These are phyloP conservation scores for Zosterops pallidus DNA, from an alignment of 2,113 vertebrate species.

Conservation along the genomic window DNA sequence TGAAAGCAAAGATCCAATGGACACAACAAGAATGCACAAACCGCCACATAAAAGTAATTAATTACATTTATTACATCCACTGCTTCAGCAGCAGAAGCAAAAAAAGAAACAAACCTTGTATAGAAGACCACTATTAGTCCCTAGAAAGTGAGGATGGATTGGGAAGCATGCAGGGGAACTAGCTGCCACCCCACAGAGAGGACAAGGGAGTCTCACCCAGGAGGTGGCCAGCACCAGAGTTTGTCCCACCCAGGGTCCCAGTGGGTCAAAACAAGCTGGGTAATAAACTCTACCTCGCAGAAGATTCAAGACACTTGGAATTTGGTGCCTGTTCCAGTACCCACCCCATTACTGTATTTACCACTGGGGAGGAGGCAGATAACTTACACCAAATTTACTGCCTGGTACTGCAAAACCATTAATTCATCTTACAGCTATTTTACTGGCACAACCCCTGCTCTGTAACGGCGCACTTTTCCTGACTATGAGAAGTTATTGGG, in stretches of 20 bases:
- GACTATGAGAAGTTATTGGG: conserved; percentile 63
- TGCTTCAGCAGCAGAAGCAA: background rate
- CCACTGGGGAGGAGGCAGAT: background rate
- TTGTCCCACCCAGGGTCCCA: background rate
- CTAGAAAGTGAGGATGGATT: background rate
- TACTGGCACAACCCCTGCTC: conserved; percentile 48
- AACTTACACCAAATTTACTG: conserved; percentile 18
- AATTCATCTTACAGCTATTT: conserved; percentile 54
- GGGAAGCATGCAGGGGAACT: background rate
- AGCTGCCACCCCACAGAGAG: background rate
- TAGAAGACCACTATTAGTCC: background rate
- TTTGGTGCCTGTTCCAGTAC: background rate
- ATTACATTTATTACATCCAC: background rate
- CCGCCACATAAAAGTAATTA: fast-evolving
- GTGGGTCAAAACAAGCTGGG: background rate
- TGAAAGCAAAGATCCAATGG: background rate
- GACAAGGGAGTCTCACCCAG: background rate
- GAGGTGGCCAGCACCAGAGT: fast-evolving
- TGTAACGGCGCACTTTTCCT: conserved; percentile 34
- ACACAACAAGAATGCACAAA: background rate
- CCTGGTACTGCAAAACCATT: background rate
- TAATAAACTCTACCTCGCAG: background rate
- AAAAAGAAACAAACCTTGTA: background rate
- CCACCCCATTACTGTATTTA: background rate
- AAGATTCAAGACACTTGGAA: background rate